phyloP scores from a whole-genome alignment of 2,797 vertebrate genomes.

The Mallotus villosus region DNA sequence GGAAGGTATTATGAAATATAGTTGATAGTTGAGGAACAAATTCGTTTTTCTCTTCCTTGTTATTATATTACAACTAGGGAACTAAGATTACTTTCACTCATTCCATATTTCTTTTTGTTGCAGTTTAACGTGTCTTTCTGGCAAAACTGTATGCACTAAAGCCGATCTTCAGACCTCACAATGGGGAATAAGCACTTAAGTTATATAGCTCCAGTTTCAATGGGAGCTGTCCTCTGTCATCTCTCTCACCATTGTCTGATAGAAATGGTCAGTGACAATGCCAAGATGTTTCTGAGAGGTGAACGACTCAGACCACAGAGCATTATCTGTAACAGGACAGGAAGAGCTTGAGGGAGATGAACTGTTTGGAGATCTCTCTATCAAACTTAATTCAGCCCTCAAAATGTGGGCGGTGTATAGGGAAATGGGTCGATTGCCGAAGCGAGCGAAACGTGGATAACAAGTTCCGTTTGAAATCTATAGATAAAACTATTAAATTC shows the following conservation, averaged over 20 bases:
- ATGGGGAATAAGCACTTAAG: constrained; percentile 21
- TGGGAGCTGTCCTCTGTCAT: constrained; percentile 38
- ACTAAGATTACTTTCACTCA: neutral
- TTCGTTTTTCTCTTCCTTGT: constrained; percentile 30
- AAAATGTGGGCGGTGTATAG: constrained; percentile 15
- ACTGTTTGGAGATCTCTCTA: neutral
- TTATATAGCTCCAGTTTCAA: constrained; percentile 11
- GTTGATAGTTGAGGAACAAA: constrained; percentile 22
- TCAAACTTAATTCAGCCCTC: neutral
- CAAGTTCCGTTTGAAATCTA: too few species aligned
- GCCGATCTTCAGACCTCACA: neutral
- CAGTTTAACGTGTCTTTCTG: neutral
- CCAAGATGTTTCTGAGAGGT: constrained; percentile 73
- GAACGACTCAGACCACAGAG: constrained; percentile 75
- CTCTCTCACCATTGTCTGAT: constrained; percentile 73
- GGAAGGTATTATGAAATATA: constrained; percentile 28
- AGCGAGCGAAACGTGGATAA: too few species aligned
- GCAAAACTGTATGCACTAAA: neutral
- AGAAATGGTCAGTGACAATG: constrained; percentile 73
- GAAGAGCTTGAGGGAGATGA: neutral
- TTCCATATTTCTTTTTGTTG: neutral
- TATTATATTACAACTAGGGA: constrained; percentile 24
- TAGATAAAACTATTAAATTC: neutral
- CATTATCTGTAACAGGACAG: neutral
- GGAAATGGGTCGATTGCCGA: too few species aligned